These are phyloP conservation scores for Plumapathes pennacea DNA, from an alignment of 92 coral and sea anemone species.

Conservation along the genomic window DNA sequence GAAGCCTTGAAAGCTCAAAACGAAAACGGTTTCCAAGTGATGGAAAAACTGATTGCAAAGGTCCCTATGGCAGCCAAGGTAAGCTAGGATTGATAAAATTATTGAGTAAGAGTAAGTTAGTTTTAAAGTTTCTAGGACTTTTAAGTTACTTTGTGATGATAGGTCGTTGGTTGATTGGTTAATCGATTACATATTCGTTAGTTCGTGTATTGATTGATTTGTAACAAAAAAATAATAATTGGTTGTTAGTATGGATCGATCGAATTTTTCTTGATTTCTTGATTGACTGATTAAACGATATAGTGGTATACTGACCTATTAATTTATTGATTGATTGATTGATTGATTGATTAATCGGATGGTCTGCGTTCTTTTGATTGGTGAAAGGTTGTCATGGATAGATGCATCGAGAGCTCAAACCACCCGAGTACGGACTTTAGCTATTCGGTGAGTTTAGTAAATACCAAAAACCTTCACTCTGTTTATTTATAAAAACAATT, in stretches of 20 bases:
- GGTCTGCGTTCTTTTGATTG: neutral
- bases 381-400: constrained; percentile 60
- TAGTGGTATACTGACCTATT: no score
- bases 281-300: no score
- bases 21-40: constrained; percentile 51
- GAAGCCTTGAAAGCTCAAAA: constrained; percentile 56
- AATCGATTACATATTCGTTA: neutral
- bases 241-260: no score
- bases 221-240: no score
- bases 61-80: constrained; percentile 80
- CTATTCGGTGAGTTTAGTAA: constrained; percentile 51
- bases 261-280: no score
- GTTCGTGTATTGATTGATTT: no score
- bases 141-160: neutral
- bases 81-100: neutral
- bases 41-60: constrained; percentile 67
- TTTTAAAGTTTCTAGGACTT: neutral
- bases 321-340: no score
- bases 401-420: constrained; percentile 56
- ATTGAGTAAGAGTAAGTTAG: neutral
- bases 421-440: constrained; percentile 42
- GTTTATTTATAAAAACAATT: neutral
- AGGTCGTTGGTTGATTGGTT: neutral
- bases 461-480: neutral
- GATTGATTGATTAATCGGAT: neutral